phyloP scores from a whole-genome alignment of 2,888 invertebrate genomes.

The Muscina levida region DNA sequence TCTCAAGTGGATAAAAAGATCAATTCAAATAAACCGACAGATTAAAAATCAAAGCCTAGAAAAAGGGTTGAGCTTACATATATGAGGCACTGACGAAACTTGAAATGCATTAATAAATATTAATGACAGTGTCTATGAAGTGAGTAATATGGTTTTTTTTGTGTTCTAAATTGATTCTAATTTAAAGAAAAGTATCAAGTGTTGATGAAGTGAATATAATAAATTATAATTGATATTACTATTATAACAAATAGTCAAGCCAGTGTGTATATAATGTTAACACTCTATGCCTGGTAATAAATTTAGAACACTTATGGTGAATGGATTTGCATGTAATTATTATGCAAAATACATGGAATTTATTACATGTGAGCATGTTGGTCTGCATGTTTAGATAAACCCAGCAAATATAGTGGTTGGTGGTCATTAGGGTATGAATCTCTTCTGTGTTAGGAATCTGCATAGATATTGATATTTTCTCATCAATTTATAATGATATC shows the following conservation, averaged over 20 bases:
- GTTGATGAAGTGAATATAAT: slow-evolving; percentile 7
- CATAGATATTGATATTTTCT: too few relatives aligned
- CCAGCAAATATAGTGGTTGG: too few relatives aligned
- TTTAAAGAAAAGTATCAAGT: slow-evolving; percentile 7
- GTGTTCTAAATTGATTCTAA: slow-evolving; percentile 5
- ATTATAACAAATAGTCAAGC: neutral
- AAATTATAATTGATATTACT: neutral
- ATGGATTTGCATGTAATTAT: slow-evolving; percentile 27
- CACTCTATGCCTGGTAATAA: neutral
- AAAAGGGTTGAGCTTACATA: neutral
- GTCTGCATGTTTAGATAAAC: neutral
- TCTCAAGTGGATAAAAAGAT: slow-evolving; percentile 12
- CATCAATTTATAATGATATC: too few relatives aligned
- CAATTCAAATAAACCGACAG: neutral
- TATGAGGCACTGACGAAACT: neutral
- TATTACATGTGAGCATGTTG: slow-evolving; percentile 16
- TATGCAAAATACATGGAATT: slow-evolving; percentile 49
- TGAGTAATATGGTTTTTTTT: too few relatives aligned
- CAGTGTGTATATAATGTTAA: neutral
- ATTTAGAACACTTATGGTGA: neutral
- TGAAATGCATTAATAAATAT: slow-evolving; percentile 4
- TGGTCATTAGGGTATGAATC: too few relatives aligned
- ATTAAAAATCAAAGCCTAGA: neutral
- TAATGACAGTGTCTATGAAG: slow-evolving; percentile 9
- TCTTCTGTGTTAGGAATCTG: too few relatives aligned